Conservation (phyloP, 2,888 invertebrate genomes). For the Apamea anceps region DNA sequence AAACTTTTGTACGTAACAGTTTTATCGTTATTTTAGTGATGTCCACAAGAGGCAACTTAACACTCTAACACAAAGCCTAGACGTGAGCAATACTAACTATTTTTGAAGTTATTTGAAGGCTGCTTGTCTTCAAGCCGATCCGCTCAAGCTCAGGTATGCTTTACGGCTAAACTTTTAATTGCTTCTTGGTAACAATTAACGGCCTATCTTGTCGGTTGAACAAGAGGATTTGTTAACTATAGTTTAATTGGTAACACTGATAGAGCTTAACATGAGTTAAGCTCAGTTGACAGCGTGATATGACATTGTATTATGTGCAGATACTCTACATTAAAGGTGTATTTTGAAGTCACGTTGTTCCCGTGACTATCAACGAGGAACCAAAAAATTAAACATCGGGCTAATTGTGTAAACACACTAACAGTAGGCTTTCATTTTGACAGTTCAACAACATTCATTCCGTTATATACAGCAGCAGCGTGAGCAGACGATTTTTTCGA, state of each 20-base stretch:
- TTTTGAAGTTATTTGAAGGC: constrained; percentile 53
- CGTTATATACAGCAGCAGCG: too few species aligned
- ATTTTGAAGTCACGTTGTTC: too few species aligned
- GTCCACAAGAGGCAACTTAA: neutral
- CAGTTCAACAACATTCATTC: too few species aligned
- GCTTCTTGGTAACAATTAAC: constrained; percentile 67
- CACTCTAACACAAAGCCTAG: constrained; percentile 19
- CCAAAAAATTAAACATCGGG: too few species aligned
- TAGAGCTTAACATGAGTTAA: neutral
- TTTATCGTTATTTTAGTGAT: neutral
- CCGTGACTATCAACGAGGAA: too few species aligned
- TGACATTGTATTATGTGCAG: neutral
- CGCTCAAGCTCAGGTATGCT: constrained; percentile 53
- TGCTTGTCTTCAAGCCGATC: constrained; percentile 58
- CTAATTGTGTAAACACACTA: too few species aligned
- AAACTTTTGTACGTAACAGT: too few species aligned
- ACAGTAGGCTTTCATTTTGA: too few species aligned
- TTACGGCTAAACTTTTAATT: constrained; percentile 71
- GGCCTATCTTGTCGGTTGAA: constrained; percentile 47
- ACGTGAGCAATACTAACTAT: constrained; percentile 45
- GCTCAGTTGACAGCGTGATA: constrained; percentile 1
- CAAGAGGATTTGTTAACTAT: constrained; percentile 33
- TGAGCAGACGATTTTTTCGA: too few species aligned
- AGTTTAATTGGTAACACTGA: neutral
- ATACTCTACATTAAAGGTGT: neutral